Conservation (phyloP, 1,140 invertebrate genomes). For the Drosophila tristis region DNA sequence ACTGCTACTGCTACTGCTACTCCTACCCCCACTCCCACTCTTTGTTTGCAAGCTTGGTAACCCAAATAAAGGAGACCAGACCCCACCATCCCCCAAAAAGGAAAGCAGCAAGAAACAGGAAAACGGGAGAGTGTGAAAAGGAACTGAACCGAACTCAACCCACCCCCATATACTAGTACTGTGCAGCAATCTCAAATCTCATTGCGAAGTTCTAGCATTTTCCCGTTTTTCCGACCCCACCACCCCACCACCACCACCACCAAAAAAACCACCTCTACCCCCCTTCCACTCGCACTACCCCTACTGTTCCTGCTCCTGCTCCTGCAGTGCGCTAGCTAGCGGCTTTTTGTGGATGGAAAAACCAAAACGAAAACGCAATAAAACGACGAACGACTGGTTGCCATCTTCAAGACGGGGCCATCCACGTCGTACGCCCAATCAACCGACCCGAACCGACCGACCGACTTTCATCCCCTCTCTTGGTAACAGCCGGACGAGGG, state of each 20-base stretch:
- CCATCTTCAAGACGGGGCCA: constrained; percentile 66
- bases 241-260: constrained; percentile 3
- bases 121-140: not conserved
- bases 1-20: too few species aligned
- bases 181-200: constrained; percentile 11
- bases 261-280: constrained; percentile 1
- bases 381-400: constrained; percentile 64
- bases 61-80: constrained; percentile 29
- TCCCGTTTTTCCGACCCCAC: constrained; percentile 16
- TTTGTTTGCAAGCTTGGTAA: constrained; percentile 7
- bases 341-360: constrained; percentile 36
- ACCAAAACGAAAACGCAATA: constrained; percentile 31
- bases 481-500: constrained; percentile 29
- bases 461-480: constrained; percentile 69
- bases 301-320: not conserved
- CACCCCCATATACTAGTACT: not conserved
- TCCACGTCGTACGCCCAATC: constrained; percentile 43
- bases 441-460: constrained; percentile 24
- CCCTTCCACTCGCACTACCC: not conserved
- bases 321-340: constrained; percentile 49
- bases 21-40: too few species aligned
- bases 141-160: constrained; percentile 31
- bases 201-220: constrained; percentile 42
- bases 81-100: constrained; percentile 10
- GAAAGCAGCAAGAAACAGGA: constrained; percentile 9